Base-by-base conservation (phyloP, 2,888 invertebrate genomes). In the Lomographa bimaculata region DNA sequence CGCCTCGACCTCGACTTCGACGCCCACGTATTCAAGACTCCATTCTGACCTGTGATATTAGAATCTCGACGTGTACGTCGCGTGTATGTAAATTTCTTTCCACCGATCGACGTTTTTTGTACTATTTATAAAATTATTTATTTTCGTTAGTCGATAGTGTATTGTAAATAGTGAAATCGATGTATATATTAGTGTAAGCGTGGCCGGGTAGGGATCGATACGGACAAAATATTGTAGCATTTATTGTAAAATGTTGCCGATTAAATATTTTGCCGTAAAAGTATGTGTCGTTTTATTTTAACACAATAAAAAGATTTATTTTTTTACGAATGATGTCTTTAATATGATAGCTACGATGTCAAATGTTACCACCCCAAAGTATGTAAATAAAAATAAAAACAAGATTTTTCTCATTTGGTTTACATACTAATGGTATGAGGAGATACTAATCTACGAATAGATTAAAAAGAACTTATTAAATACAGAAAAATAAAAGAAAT, bases 21-120 rank as follows among this genome's bases (percentile, higher is more conserved):
- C 33, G 65, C 65, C 50, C 78, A 80, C 64, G 53, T 74, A 49
- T 79, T 80, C 62, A 86, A 85, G 73, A 86, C 87, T 75, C 75
- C 81, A 57, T 81, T 89, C 60, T 86, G 60, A 85, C 71, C 86
- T 89, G 87, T 77, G 77, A 84, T 87, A 87, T 80, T 82, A 79
- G 74, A 51, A 49, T 51, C 54, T 54, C 14, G 5, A 42, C 45
- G 36, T 68, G 63, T 72, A 68, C 51, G 65, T 68, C n/a, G n/a
- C n/a, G n/a, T n/a, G n/a, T n/a, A n/a, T n/a, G n/a, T n/a, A n/a
- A n/a, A n/a, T n/a, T 64, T 70, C 26, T 44, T 65, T 81, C 83
- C 85, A 84, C 85, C 85, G 84, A 83, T 54, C 52, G 60, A 58
- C 61, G 49, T 54, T 53, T 50, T 56, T 59, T 55, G 14, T 54